Evolutionary conservation across 1,140 invertebrate species (phyloP).

Genomic region (Dendrolimus kikuchii): DNA sequence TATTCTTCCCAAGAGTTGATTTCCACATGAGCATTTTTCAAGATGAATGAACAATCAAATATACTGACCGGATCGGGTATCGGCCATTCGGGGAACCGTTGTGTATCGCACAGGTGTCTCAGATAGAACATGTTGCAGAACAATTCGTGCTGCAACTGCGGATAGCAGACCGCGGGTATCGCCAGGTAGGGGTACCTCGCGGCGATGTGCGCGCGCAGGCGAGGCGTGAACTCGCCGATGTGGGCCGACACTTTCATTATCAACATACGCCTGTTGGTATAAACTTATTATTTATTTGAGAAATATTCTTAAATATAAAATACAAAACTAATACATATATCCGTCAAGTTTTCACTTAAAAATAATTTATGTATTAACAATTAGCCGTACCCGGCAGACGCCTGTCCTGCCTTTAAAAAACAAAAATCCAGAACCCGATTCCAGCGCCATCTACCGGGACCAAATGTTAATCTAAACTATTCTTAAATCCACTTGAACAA

Average conservation of each 20-base stretch:
- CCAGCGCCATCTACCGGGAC: too few relatives aligned
- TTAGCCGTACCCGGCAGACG: too few relatives aligned
- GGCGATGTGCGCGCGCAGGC: constrained; percentile 93
- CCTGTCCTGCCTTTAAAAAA: too few relatives aligned
- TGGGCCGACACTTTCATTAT: constrained; percentile 98
- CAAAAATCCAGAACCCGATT: too few relatives aligned
- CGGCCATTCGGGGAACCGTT: constrained; percentile 95
- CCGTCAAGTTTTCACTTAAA: too few relatives aligned
- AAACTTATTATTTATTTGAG: constrained; percentile 3
- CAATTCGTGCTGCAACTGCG: constrained; percentile 95
- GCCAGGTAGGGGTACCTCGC: constrained; percentile 97
- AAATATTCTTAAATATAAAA: too few relatives aligned
- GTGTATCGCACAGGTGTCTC: constrained; percentile 93
- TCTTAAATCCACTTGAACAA: too few relatives aligned
- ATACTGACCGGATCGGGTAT: constrained; percentile 92
- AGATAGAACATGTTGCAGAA: constrained; percentile 99
- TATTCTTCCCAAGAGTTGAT: too few relatives aligned
- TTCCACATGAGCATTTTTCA: background rate
- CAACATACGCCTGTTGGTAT: constrained; percentile 81
- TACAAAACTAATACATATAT: too few relatives aligned
- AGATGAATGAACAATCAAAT: background rate
- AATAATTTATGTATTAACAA: too few relatives aligned
- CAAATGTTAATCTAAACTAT: too few relatives aligned
- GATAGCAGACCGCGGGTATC: constrained; percentile 95
- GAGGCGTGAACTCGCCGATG: constrained; percentile 96